Evolutionary conservation across 53 echinoderm and acorn worm genomes (phyloP), one percentile per base, ranked within the genome.

Genomic region (Astropecten irregularis): DNA sequence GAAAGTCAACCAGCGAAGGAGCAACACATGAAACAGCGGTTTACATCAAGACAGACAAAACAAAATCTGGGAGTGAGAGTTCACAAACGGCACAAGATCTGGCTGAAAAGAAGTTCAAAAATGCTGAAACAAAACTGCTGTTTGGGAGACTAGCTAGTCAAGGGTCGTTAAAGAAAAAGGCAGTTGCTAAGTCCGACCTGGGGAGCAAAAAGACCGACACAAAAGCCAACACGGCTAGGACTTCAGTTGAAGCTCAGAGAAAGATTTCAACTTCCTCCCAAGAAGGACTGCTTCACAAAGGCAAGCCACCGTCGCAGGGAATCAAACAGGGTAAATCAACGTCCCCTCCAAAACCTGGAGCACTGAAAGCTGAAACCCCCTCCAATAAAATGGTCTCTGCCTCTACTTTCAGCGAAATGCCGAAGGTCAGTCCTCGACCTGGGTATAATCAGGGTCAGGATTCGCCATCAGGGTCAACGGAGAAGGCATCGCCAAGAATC

Each of bases 381-480:
- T 0, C 32, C 71, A 8, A n/a, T 52, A 71, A 71, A 52, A 71
- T 42, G 31, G 55, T 39, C 33, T 27, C 57, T 25, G 26, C 38
- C 14, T 56, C 76, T 40, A 29, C 40, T 25, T 62, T 56, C 3
- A 11, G 79, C 14, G 79, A 79, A 3, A 62, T 79, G 79, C 79
- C 61, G 25, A 62, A 79, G 47, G 79, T 60, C 32, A 62, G 79
- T 76, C 76, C 76, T 10, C 20, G 76, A 39, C 76, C 76, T 23
- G 76, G 76, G n/a, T 39, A 57, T 23, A 26, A 36, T 14, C 76
- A 57, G 39, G 76, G 56, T 14, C 39, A 56, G 3, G 57, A 56
- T 25, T 76, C 76, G 9, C 76, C 76, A 29, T 21, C 76, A 37
- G 76, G 38, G 42, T 11, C 42, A 6, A n/a, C 48, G 1, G 79